A percentile compares a stretch with the other conserved stretches of the same genome.
Conservation (phyloP, 1,140 invertebrate genomes). For the Drosophila littoralis region DNA sequence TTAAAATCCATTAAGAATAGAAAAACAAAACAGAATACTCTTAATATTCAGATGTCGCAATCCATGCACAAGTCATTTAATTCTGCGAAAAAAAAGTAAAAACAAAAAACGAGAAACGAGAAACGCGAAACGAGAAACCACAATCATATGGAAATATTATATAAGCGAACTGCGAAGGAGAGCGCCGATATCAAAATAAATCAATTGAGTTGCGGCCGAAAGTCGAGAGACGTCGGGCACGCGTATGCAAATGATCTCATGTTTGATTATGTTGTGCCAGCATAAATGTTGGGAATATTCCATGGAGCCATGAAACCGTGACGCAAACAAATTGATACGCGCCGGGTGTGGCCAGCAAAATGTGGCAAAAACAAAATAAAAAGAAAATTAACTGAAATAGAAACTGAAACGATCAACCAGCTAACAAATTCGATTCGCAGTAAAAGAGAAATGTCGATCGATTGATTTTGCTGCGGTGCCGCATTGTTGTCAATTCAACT, state of each 20-base stretch:
- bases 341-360: slow-evolving; percentile 29
- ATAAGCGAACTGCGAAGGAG: slow-evolving; percentile 27
- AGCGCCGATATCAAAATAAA: slow-evolving; percentile 54
- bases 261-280: slow-evolving; percentile 46
- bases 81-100: no score
- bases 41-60: no score
- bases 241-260: slow-evolving; percentile 72
- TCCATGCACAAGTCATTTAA: no score
- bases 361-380: slow-evolving; percentile 19
- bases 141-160: slow-evolving; percentile 22
- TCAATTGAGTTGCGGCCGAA: slow-evolving; percentile 38
- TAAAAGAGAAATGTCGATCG: slow-evolving; percentile 10
- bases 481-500: slow-evolving; percentile 10
- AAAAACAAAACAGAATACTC: no score
- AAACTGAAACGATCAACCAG: not conserved
- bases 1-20: no score
- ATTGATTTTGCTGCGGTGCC: not conserved
- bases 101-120: not conserved
- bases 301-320: slow-evolving; percentile 48
- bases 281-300: slow-evolving; percentile 74
- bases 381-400: slow-evolving; percentile 3
- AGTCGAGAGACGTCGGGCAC: slow-evolving; percentile 16
- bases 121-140: not conserved
- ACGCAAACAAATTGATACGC: slow-evolving; percentile 64
- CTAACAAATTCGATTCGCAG: slow-evolving; percentile 6